Percentiles rank a stretch among this genome's conserved stretches.
Evolutionary conservation across 1,140 invertebrate genomes (phyloP).

Genomic region (Thalassaphorura encarpata): DNA sequence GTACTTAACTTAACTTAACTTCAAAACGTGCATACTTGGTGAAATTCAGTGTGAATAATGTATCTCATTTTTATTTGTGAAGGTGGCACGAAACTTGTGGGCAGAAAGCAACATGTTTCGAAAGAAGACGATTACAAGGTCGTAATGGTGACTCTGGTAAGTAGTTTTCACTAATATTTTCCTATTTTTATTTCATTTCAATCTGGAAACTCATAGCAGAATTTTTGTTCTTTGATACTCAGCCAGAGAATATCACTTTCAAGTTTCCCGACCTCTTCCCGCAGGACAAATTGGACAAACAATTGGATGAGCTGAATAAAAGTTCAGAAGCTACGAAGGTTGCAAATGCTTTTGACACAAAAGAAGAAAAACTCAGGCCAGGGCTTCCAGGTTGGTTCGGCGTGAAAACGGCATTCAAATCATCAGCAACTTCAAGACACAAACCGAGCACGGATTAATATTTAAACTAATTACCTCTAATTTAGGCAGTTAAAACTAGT

Average conservation of each 20-base stretch:
- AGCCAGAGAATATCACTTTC: slow-evolving; percentile 36
- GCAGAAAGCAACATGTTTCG: slow-evolving; percentile 45
- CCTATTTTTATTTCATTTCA: slow-evolving; percentile 8
- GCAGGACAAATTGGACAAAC: slow-evolving; percentile 33
- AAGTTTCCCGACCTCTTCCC: slow-evolving; percentile 38
- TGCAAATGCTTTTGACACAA: neutral
- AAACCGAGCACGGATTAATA: too few species aligned
- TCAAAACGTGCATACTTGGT: too few species aligned
- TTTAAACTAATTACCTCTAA: too few species aligned
- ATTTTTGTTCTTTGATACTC: slow-evolving; percentile 12
- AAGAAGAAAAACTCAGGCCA: neutral
- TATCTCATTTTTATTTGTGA: slow-evolving; percentile 11
- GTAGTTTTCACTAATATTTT: too few species aligned
- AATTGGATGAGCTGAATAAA: slow-evolving; percentile 11
- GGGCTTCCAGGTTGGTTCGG: slow-evolving; percentile 23
- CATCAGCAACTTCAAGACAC: too few species aligned
- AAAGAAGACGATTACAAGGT: slow-evolving; percentile 77
- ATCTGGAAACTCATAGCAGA: neutral
- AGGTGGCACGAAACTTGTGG: slow-evolving; percentile 36
- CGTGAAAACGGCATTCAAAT: neutral
- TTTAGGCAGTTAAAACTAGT: too few species aligned
- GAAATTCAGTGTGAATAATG: too few species aligned
- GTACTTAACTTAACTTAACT: too few species aligned
- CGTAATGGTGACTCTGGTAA: slow-evolving; percentile 70
- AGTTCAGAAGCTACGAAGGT: neutral